Conservation (phyloP, 2,888 invertebrate species). For the Scrobipalpa costella region DNA sequence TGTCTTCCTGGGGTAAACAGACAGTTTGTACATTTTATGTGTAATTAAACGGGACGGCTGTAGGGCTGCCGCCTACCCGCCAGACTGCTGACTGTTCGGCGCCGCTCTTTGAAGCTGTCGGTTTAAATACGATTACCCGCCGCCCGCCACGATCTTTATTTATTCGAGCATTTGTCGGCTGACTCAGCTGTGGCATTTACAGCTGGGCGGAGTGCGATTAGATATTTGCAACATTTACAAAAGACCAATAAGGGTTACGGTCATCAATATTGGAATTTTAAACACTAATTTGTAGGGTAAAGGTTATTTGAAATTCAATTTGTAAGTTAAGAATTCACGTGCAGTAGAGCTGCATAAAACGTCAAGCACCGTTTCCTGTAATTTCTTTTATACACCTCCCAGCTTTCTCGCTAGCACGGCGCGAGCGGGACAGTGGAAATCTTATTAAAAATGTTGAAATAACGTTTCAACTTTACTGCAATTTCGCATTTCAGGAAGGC, state of each 20-base stretch:
- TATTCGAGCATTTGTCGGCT: constrained; percentile 8
- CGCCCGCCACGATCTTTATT: not conserved
- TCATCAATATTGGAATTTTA: no score
- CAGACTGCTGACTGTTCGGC: not conserved
- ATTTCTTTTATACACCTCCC: constrained; percentile 6
- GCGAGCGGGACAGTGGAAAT: not conserved
- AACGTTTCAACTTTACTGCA: constrained; percentile 15
- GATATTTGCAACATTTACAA: not conserved
- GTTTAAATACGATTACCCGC: not conserved
- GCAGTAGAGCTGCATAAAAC: not conserved
- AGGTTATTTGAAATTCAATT: not conserved
- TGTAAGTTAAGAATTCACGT: not conserved
- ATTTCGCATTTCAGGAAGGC: constrained; percentile 14
- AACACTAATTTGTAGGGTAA: not conserved
- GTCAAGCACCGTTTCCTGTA: constrained; percentile 1
- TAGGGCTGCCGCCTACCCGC: constrained; percentile 28
- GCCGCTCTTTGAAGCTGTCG: constrained; percentile 10
- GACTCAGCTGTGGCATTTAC: not conserved
- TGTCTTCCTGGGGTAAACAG: constrained; percentile 62
- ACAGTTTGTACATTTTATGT: constrained; percentile 66
- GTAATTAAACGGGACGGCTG: constrained; percentile 58
- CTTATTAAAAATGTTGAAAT: constrained; percentile 14
- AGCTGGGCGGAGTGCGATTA: not conserved
- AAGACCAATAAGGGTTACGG: not conserved
- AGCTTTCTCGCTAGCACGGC: not conserved